Base-by-base conservation (phyloP, 2,797 vertebrate genomes). In the Toxotes lorentzi region DNA sequence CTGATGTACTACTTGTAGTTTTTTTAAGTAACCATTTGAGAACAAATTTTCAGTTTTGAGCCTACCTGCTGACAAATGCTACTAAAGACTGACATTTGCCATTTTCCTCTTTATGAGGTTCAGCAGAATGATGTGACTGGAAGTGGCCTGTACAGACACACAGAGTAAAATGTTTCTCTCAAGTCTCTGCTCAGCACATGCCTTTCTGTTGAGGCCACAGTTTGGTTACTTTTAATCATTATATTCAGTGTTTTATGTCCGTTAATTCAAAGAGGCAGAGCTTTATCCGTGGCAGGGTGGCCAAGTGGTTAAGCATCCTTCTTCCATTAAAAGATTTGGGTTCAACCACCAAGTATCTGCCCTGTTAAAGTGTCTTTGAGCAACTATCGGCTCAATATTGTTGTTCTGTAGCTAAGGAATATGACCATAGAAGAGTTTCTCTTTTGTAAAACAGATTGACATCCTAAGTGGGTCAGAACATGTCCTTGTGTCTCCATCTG, bases 401-500 rank as follows among this genome's bases (percentile, higher is more conserved):
- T 17, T 45, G 32, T 19, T 74, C 17, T 58, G n/a, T 7, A 56
- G n/a, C 12, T 35, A 59, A 23, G 3, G 47, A 48, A 7, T 11
- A 66, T 38, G n/a, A 67, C n/a, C 21, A 19, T 23, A 61, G 50
- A 45, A 17, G 9, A 1, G 6, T 57, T 67, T 34, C 30, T 73
- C 27, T 41, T 23, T 23, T 54, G 10, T 14, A 58, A 45, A 60
- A 4, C 48, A 67, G 19, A 14, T 23, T 56, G 65, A 40, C 57
- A 47, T n/a, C 4, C 43, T 70, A 35, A 66, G 54, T 63, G n/a
- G 23, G 57, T 64, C 47, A 58, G 11, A 54, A 7, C 41, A 32
- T 64, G 74, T 65, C 38, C 73, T 73, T 0, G 27, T 73, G 47
- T 68, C 79, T 82, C 40, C 35, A 56, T 86, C 71, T 77, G 66